phyloP scores from a whole-genome alignment of 2,888 invertebrate genomes.

The Lithophane semibrunnea region DNA sequence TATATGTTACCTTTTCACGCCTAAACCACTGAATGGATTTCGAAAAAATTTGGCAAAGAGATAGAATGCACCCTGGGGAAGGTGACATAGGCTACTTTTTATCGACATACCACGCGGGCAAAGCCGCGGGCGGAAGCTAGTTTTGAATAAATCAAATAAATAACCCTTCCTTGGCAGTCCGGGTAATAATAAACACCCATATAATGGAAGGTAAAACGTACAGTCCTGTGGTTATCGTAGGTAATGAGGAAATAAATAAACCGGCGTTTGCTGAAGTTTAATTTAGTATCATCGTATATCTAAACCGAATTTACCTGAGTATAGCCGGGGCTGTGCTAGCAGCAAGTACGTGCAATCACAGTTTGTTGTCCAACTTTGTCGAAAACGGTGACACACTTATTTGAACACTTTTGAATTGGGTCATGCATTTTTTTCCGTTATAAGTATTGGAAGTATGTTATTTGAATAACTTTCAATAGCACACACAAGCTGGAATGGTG shows the following conservation, averaged over 20 bases:
- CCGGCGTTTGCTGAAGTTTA: constrained; percentile 1
- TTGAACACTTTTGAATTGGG: constrained; percentile 31
- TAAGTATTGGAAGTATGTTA: constrained; percentile 7
- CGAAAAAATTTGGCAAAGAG: too few species aligned
- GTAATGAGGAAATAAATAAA: constrained; percentile 6
- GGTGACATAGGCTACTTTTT: too few species aligned
- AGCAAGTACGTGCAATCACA: constrained; percentile 32
- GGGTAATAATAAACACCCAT: too few species aligned
- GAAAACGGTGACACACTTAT: constrained; percentile 37
- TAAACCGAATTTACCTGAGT: constrained; percentile 29
- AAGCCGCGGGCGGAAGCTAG: too few species aligned
- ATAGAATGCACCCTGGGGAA: too few species aligned
- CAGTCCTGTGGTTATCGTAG: too few species aligned
- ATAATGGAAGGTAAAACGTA: neutral
- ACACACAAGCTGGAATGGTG: neutral
- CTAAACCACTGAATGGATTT: too few species aligned
- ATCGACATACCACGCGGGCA: too few species aligned
- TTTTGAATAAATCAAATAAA: neutral
- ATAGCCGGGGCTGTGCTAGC: neutral
- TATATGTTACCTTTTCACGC: too few species aligned
- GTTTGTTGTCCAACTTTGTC: constrained; percentile 48
- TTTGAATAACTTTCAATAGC: neutral
- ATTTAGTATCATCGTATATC: constrained; percentile 23
- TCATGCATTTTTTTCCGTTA: constrained; percentile 13
- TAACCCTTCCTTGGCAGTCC: too few species aligned